Evolutionary conservation across 2,888 invertebrate genomes (phyloP).

Genomic region (Agrotis ipsilon): DNA sequence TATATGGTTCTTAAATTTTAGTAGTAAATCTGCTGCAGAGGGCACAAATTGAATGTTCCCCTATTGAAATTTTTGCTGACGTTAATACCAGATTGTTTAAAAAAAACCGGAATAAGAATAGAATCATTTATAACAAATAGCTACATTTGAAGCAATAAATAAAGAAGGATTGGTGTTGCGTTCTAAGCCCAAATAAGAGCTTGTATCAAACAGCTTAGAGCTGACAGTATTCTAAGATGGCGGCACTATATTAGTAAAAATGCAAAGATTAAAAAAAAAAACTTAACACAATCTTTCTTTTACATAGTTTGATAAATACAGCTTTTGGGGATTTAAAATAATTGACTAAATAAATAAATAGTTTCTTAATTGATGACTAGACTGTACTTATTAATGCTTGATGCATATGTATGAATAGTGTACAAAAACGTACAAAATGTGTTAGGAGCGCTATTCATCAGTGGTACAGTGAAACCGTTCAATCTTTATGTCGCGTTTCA

Average conservation of each 20-base stretch:
- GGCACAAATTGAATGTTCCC: constrained; percentile 1
- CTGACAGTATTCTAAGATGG: background rate
- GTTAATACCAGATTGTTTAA: too few relatives aligned
- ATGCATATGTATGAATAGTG: background rate
- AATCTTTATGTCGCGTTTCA: constrained; percentile 9
- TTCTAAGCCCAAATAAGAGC: too few relatives aligned
- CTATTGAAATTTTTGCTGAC: too few relatives aligned
- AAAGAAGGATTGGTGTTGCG: background rate
- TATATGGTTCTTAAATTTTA: constrained; percentile 41
- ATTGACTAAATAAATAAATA: constrained; percentile 43
- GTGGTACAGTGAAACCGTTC: constrained; percentile 11
- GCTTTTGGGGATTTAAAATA: constrained; percentile 25
- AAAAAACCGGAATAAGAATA: background rate
- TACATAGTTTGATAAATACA: constrained; percentile 19
- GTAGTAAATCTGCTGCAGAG: constrained; percentile 28
- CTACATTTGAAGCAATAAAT: constrained; percentile 19
- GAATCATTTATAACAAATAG: background rate
- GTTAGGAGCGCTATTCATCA: constrained; percentile 16
- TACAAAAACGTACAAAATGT: background rate
- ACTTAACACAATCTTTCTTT: constrained; percentile 19
- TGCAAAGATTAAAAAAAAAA: too few relatives aligned
- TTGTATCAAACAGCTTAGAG: too few relatives aligned
- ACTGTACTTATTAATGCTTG: background rate
- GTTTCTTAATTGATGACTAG: constrained; percentile 46
- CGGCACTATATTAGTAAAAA: constrained; percentile 15